Evolutionary conservation across 2,888 invertebrate species (phyloP).

Genomic region (Drosophila sordidula): DNA sequence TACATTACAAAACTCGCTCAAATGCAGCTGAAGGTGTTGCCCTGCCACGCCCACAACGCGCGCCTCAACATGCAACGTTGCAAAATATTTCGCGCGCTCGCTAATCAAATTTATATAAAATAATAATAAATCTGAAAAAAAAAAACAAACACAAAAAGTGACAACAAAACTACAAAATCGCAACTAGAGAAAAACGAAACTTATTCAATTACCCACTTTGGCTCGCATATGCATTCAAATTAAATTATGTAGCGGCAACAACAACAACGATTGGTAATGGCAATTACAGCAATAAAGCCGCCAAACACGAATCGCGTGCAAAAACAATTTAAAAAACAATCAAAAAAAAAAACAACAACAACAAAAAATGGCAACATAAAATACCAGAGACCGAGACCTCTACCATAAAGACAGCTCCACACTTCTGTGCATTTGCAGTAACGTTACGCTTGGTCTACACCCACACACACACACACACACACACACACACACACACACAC

Average conservation of each 20-base stretch:
- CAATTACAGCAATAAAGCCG: slow-evolving; percentile 77
- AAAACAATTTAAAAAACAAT: slow-evolving; percentile 82
- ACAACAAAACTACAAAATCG: slow-evolving; percentile 24
- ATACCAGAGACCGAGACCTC: slow-evolving; percentile 59
- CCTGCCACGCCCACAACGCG: slow-evolving; percentile 28
- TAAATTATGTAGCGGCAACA: slow-evolving; percentile 74
- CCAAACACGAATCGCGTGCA: slow-evolving; percentile 78
- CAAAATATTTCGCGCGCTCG: slow-evolving; percentile 54
- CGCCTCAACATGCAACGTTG: slow-evolving; percentile 37
- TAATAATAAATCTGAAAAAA: slow-evolving; percentile 14
- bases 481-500: slow-evolving; percentile 46
- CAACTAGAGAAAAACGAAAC: slow-evolving; percentile 56
- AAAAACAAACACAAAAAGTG: slow-evolving; percentile 37
- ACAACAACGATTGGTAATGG: slow-evolving; percentile 50
- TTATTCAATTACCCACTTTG: slow-evolving; percentile 83
- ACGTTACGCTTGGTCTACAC: slow-evolving; percentile 32
- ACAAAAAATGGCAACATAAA: slow-evolving; percentile 63
- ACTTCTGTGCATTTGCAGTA: slow-evolving; percentile 26
- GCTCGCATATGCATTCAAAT: slow-evolving; percentile 74
- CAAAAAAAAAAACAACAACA: slow-evolving; percentile 77
- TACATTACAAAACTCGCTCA: slow-evolving; percentile 41
- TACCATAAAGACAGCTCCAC: slow-evolving; percentile 30
- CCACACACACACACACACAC: slow-evolving; percentile 47
- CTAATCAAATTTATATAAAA: slow-evolving; percentile 81
- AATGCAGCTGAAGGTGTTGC: slow-evolving; percentile 13